phyloP scores from a whole-genome alignment of 2,888 invertebrate species.

The Tribolium freemani region DNA sequence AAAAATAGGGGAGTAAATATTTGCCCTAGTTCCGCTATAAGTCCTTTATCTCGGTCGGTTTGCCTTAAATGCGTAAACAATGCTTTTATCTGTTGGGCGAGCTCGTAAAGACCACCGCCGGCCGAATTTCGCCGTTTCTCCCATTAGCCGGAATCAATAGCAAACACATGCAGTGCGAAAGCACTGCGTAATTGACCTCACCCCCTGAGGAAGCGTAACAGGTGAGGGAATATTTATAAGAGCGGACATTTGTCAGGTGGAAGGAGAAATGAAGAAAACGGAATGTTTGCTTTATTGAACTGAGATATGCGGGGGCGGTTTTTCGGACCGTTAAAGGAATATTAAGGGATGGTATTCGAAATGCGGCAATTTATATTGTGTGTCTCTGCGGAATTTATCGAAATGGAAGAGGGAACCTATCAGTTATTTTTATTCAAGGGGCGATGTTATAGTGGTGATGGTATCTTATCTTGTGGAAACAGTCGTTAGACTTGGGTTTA shows the following conservation, averaged over 20 bases:
- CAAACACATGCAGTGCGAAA: constrained; percentile 22
- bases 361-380: no score
- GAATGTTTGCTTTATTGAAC: constrained; percentile 13
- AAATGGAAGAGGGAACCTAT: neutral
- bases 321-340: constrained; percentile 29
- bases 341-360: constrained; percentile 11
- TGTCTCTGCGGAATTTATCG: constrained; percentile 13
- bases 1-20: no score
- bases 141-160: constrained; percentile 24
- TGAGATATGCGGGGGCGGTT: constrained; percentile 16
- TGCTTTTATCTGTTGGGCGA: constrained; percentile 12
- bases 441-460: no score
- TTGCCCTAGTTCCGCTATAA: neutral
- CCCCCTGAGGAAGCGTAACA: constrained; percentile 28
- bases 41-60: neutral
- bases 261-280: neutral
- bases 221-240: constrained; percentile 30
- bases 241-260: constrained; percentile 19
- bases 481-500: neutral
- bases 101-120: neutral
- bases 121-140: constrained; percentile 1
- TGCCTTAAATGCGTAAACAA: constrained; percentile 27
- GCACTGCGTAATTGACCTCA: constrained; percentile 28
- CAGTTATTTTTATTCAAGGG: neutral
- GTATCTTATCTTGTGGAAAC: neutral